These are phyloP conservation scores for Drosophila dives DNA, from an alignment of 2,888 invertebrate genomes.

Conservation along the genomic window DNA sequence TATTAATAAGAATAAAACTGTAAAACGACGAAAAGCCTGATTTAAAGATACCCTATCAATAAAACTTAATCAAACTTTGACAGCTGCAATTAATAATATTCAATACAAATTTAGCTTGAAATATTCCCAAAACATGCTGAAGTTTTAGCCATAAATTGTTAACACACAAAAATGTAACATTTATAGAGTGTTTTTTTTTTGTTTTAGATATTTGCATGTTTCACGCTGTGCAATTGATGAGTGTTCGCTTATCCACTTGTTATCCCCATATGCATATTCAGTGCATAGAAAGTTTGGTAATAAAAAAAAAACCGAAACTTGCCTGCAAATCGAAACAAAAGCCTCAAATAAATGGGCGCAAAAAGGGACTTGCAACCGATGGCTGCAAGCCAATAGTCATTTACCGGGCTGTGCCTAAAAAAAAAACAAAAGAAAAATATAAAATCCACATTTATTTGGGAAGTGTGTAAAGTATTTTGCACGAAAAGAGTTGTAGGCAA, in stretches of 20 bases:
- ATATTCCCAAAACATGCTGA: neutral
- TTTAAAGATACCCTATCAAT: conserved; percentile 23
- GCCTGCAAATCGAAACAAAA: conserved; percentile 65
- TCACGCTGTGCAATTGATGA: neutral
- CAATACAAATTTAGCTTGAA: neutral
- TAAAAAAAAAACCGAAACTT: conserved; percentile 49
- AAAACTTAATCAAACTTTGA: neutral
- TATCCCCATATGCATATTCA: conserved; percentile 1
- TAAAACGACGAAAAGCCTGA: neutral
- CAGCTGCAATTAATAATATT: neutral
- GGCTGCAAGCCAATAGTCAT: conserved; percentile 66
- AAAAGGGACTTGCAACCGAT: conserved; percentile 46
- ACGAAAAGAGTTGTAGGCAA: conserved; percentile 57
- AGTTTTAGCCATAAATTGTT: neutral
- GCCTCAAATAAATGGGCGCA: conserved; percentile 56
- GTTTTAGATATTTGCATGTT: neutral
- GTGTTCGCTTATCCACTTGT: neutral
- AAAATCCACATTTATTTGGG: conserved; percentile 12
- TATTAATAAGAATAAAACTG: conserved; percentile 57
- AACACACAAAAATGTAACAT: neutral
- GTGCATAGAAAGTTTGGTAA: conserved; percentile 64
- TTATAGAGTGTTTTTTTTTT: neutral
- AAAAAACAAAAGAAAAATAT: neutral
- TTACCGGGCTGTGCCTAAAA: conserved; percentile 24
- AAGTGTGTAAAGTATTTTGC: conserved; percentile 55